Conservation (phyloP, 2,797 vertebrate genomes). For the Tokudaia muenninki region DNA sequence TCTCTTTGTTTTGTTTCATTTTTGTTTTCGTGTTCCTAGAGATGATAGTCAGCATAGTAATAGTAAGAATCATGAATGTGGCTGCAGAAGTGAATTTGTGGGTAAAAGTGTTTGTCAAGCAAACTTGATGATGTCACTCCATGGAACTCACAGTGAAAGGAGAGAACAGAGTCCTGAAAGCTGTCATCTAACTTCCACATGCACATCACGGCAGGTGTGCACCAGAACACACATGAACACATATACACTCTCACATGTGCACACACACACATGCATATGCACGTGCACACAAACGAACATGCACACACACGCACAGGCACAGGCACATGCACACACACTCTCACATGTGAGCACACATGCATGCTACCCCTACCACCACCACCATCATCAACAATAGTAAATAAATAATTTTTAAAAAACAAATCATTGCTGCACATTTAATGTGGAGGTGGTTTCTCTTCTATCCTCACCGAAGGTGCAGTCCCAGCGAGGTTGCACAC, state of each 20-base stretch:
- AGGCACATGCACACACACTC: neutral
- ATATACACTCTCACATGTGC: neutral
- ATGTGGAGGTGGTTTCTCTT: neutral
- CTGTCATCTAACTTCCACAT: neutral
- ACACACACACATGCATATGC: no score
- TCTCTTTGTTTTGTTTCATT: neutral
- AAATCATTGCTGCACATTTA: neutral
- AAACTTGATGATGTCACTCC: no score
- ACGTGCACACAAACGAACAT: no score
- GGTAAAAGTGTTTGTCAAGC: neutral
- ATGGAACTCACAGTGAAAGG: neutral
- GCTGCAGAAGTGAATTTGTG: neutral
- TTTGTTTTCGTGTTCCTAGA: conserved; percentile 7
- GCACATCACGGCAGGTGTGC: neutral
- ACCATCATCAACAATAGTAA: neutral
- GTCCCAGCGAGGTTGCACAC: neutral
- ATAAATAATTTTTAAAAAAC: neutral
- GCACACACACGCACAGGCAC: neutral
- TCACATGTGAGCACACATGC: no score
- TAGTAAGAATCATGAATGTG: neutral
- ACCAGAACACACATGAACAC: neutral
- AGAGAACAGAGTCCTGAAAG: neutral
- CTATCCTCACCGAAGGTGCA: neutral
- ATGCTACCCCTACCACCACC: neutral
- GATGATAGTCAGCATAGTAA: neutral